Base-by-base conservation (phyloP, 2,888 invertebrate genomes). In the Chrysotoxum bicinctum region DNA sequence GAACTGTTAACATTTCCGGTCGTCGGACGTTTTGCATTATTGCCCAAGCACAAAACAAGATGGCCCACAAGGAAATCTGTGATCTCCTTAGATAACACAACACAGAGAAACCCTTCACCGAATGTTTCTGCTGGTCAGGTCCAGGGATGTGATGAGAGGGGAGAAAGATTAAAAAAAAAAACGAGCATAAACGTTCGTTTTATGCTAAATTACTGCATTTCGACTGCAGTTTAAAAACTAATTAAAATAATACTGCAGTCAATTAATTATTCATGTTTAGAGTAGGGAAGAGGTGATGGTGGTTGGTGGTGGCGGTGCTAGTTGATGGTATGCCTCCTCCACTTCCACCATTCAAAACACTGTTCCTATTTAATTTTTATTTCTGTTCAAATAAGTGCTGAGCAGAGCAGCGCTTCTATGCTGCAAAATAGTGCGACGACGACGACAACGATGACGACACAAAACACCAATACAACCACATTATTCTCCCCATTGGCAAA, bases 181-280 rank as follows among this genome's bases (percentile, higher is more conserved):
- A 37, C 23, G 40, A 48, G 10, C 62, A 60, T 60, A 58, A 66
- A 45, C 75, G 72, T 72, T 83, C 85, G 72, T 85, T 81, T 81
- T 85, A 81, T 80, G 85, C 81, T 85, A 85, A 85, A 81, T 85
- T 80, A 85, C 85, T 85, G 85, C 85, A 85, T 85, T 85, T 85
- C 85, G 80, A 84, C 89, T 90, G 89, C 91, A 90, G 91, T 89
- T 91, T 91, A 90, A 91, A 90, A 91, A 90, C 91, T 92, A 92
- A 92, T 92, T 92, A 92, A 92, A 92, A 92, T 92, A 91, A 91
- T 92, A 91, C 91, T 92, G 92, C 91, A 92, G 92, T 91, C 91
- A 92, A 91, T 92, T 92, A 92, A 92, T 91, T 91, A 92, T 92
- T 92, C 90, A 92, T 91, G 91, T 85, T 81, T 85, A 85, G 85